Conservation (phyloP, 2,113 vertebrate species). For the Alethe diademata region DNA sequence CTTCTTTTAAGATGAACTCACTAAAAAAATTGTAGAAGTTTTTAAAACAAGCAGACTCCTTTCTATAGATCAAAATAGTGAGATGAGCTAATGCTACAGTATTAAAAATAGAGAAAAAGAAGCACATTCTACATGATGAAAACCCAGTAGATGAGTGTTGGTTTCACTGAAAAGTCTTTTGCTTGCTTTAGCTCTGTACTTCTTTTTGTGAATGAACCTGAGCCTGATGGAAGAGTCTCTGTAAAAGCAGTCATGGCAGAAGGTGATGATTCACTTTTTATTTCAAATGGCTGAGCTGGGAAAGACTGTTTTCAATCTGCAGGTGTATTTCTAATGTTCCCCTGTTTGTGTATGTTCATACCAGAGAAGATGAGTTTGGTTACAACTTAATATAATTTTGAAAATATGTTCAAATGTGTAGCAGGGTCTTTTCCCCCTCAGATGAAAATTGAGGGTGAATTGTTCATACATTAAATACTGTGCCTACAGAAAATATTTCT, state of each 20-base stretch:
- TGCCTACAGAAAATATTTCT: background rate
- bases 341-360: background rate
- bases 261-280: background rate
- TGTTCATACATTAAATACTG: background rate
- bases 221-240: background rate
- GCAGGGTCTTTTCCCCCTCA: rapidly evolving
- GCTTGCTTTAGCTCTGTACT: background rate
- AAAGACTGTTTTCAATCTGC: background rate
- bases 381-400: background rate
- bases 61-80: background rate
- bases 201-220: background rate
- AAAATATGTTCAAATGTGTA: background rate
- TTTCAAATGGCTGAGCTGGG: background rate
- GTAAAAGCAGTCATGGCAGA: background rate
- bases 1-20: background rate
- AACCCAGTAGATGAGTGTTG: background rate
- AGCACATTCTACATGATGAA: background rate
- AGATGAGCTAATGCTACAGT: background rate
- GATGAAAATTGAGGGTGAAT: background rate
- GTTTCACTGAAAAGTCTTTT: background rate
- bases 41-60: background rate
- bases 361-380: background rate
- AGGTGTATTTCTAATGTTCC: background rate
- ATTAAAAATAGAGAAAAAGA: background rate
- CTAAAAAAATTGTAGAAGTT: background rate